A percentile compares a stretch with the other conserved stretches of the same genome.
These are phyloP conservation scores for Rhincodon typus DNA, from an alignment of 2,797 vertebrate genomes.

Conservation along the genomic window DNA sequence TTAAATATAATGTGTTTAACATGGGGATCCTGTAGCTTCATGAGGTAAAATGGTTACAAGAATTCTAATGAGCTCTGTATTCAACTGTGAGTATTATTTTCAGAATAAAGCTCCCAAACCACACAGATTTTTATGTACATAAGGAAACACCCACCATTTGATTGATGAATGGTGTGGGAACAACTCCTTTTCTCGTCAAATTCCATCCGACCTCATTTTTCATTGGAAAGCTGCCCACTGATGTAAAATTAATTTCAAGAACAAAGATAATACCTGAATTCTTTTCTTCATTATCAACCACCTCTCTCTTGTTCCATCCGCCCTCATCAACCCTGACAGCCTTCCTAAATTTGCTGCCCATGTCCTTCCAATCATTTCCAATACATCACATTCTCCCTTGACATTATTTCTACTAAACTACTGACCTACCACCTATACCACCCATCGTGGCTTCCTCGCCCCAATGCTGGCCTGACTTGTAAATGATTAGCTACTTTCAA, in stretches of 20 bases:
- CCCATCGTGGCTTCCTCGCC: background rate
- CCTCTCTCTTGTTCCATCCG: background rate
- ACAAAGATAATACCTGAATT: background rate
- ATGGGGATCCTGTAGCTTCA: background rate
- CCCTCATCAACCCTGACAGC: too few species aligned
- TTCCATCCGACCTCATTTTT: too few species aligned
- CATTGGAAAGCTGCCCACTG: background rate
- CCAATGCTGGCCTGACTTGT: background rate
- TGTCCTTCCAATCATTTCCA: background rate
- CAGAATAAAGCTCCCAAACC: background rate
- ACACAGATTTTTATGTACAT: background rate
- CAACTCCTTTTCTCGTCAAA: background rate
- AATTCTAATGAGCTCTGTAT: background rate
- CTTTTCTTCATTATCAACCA: background rate
- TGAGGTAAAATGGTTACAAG: background rate
- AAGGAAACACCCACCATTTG: background rate
- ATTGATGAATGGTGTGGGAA: background rate
- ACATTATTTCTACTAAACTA: background rate
- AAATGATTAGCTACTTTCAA: background rate
- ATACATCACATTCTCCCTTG: too few species aligned
- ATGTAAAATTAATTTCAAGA: background rate
- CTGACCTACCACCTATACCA: background rate
- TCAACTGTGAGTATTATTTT: background rate
- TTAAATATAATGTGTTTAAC: background rate
- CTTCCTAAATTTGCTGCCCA: background rate